Evolutionary conservation across 2,888 invertebrate genomes (phyloP), one percentile per base, ranked within the genome.

Genomic region (Timema podura): DNA sequence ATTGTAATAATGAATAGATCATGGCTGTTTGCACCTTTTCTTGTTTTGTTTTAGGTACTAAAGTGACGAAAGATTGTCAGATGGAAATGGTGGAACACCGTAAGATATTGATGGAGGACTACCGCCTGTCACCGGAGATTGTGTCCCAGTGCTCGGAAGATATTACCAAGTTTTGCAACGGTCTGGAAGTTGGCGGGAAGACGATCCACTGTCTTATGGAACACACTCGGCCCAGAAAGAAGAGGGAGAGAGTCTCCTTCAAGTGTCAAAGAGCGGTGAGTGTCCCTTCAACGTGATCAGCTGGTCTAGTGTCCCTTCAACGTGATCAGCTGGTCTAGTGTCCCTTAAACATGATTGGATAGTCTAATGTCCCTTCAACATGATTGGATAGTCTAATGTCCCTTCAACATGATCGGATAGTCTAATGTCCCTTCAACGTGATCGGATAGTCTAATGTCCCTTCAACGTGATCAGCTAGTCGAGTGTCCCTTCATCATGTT

Each of bases 141-240:
- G 91, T 98, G 73, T 88, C 90, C 75, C 87, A 89, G 68, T 98
- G 98, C 83, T 89, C 92, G 30, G 86, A 87, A 76, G 97, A 97
- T 79, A 96, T 97, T 75, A 83, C 86, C 16, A 85, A 84, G 69
- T 89, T 89, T 75, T 96, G 96, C 80, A 85, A 86, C 75, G 75
- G 73, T 11, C 83, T 90, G 74, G 92, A 92, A 79, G 85, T 88
- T 69, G 94, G 93, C 5, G 95, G 94, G 0, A 90, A 91, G 79
- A 97, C 97, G 0, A 91, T 99, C 75, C 98, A 98, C 80, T 99
- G 98, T 79, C 83, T 99, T 61, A 94, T 98, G 94, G 91, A 92
- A 57, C 90, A 93, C 80, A 91, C 93, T 0, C 87, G 91, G 76
- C 85, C 86, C 1, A 85, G 87, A 74, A 85, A 85, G 76, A 83